These are phyloP conservation scores for Ptilorrhoa leucosticta DNA, from an alignment of 2,113 vertebrate genomes.

Conservation along the genomic window DNA sequence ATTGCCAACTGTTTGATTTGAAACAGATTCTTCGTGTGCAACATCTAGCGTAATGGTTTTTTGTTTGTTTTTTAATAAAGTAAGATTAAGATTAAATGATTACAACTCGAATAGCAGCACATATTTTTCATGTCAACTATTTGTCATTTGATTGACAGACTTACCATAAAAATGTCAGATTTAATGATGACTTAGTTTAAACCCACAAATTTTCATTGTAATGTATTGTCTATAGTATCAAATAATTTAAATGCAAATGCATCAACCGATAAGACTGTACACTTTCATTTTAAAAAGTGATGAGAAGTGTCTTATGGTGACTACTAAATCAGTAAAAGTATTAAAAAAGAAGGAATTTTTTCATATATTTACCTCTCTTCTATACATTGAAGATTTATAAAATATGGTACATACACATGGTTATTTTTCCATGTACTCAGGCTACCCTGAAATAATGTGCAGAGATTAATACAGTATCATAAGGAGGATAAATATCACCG, in stretches of 20 bases:
- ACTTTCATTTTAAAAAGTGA: not conserved
- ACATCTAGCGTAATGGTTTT: not conserved
- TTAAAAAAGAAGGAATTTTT: not conserved
- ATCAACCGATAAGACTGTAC: not conserved
- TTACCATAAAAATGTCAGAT: not conserved
- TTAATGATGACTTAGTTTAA: not conserved
- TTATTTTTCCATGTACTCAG: not conserved
- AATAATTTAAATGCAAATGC: constrained; percentile 21
- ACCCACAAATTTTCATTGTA: not conserved
- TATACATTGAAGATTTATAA: not conserved
- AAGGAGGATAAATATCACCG: not conserved
- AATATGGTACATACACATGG: not conserved
- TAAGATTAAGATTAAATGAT: not conserved
- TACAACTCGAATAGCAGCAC: not conserved
- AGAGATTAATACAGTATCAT: not conserved
- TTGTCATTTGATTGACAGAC: not conserved
- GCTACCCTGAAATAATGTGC: not conserved
- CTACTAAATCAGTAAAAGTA: not conserved
- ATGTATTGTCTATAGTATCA: not conserved
- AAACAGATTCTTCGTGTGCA: not conserved
- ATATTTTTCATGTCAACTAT: not conserved
- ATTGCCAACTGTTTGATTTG: not conserved
- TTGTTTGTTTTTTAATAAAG: not conserved
- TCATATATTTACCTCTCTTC: not conserved
- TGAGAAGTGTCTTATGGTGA: not conserved